Conservation (phyloP, 2,888 invertebrate genomes). For the Lysandra bellargus region DNA sequence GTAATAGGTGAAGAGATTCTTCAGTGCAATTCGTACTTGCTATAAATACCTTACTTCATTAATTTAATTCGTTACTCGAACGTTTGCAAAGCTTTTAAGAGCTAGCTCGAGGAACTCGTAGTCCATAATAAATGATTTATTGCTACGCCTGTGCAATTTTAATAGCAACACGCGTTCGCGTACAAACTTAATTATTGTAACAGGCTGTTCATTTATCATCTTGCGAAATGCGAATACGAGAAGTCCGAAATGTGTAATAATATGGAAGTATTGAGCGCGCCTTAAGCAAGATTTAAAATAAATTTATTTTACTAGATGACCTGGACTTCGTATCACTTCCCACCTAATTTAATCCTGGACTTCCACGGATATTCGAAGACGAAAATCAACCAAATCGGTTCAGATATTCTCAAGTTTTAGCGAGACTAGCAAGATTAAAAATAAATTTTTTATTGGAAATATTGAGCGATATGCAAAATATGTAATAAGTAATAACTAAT, state of each 20-base stretch:
- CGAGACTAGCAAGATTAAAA: no score
- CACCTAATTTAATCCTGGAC: no score
- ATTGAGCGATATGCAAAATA: no score
- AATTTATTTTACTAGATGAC: no score
- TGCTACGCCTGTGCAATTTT: slow-evolving; percentile 2
- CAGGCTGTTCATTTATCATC: slow-evolving; percentile 17
- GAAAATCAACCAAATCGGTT: no score
- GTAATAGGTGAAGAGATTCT: background rate
- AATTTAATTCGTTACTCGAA: background rate
- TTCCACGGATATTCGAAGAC: no score
- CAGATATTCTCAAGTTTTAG: no score
- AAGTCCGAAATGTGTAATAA: background rate
- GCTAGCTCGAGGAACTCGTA: background rate
- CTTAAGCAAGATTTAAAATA: no score
- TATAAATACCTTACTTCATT: background rate
- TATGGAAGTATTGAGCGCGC: background rate
- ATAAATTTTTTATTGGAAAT: no score
- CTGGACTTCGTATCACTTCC: no score
- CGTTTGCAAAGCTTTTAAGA: slow-evolving; percentile 23
- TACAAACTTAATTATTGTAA: slow-evolving; percentile 16
- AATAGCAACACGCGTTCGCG: background rate
- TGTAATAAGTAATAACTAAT: no score
- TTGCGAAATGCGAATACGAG: background rate
- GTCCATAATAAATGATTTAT: slow-evolving; percentile 9
- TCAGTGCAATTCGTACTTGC: background rate